Percentiles rank a stretch among this genome's conserved stretches.
These are phyloP conservation scores for Scaptomyza polygonia DNA, from an alignment of 2,888 invertebrate species.

Conservation along the genomic window DNA sequence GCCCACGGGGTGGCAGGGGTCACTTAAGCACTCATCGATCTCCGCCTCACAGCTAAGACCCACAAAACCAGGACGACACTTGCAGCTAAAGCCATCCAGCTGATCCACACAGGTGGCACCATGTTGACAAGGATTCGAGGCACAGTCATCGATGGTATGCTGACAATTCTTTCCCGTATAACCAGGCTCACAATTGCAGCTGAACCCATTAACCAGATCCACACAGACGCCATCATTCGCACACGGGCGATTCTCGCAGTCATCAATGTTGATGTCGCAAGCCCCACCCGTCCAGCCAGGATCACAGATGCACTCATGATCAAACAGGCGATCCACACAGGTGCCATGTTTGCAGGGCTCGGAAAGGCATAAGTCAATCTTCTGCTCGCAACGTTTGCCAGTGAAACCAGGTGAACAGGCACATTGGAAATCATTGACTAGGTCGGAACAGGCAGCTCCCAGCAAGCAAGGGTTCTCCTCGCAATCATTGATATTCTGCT, in stretches of 20 bases:
- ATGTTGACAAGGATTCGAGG: constrained; percentile 95
- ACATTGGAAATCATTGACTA: constrained; percentile 97
- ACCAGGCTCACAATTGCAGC: constrained; percentile 96
- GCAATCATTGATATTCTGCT: constrained; percentile 96
- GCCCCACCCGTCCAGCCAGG: constrained; percentile 95
- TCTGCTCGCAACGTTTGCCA: constrained; percentile 97
- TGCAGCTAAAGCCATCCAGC: constrained; percentile 95
- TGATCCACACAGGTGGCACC: constrained; percentile 95
- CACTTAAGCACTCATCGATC: constrained; percentile 95
- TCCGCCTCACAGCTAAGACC: constrained; percentile 97
- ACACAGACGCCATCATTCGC: constrained; percentile 96
- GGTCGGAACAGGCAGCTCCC: constrained; percentile 96
- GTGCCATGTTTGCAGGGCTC: constrained; percentile 97
- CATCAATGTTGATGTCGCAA: constrained; percentile 96
- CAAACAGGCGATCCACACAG: constrained; percentile 95
- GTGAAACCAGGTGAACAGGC: constrained; percentile 97
- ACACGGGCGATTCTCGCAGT: constrained; percentile 95
- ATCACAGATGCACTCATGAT: constrained; percentile 94
- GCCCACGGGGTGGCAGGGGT: constrained; percentile 95
- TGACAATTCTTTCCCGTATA: constrained; percentile 97
- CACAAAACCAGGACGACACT: constrained; percentile 96
- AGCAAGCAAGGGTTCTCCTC: constrained; percentile 95
- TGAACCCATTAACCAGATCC: constrained; percentile 92
- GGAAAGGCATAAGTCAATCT: constrained; percentile 95
- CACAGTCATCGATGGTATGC: constrained; percentile 96